A percentile compares a stretch with the other conserved stretches of the same genome.
These are phyloP conservation scores for Idaea dimidiata DNA, from an alignment of 2,888 invertebrate species.

Conservation along the genomic window DNA sequence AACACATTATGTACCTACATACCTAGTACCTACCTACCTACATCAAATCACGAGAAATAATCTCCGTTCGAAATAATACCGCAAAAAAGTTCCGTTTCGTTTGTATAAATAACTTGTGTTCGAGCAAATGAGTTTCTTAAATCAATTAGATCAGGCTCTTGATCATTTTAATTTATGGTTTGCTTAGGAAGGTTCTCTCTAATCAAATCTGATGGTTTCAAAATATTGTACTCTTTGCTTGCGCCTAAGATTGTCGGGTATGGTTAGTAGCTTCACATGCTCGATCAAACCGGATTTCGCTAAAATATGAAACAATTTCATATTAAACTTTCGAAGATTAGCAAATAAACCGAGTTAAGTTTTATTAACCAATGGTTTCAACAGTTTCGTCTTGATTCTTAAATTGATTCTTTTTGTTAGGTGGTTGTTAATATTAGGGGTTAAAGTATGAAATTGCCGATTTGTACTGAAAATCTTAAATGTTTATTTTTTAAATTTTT, in stretches of 20 bases:
- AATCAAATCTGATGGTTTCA: slow-evolving; percentile 14
- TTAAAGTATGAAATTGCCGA: too few relatives aligned
- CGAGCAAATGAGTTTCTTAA: not conserved
- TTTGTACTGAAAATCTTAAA: too few relatives aligned
- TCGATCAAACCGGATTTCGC: slow-evolving; percentile 30
- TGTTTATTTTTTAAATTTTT: too few relatives aligned
- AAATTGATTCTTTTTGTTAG: not conserved
- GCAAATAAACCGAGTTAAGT: not conserved
- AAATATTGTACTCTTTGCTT: slow-evolving; percentile 41
- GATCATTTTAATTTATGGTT: slow-evolving; percentile 4
- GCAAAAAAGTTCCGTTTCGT: not conserved
- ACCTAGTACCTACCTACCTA: slow-evolving; percentile 2
- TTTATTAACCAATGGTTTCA: not conserved
- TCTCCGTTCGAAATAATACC: slow-evolving; percentile 1
- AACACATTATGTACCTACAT: not conserved
- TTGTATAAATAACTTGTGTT: not conserved
- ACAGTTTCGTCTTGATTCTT: not conserved
- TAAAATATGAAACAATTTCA: slow-evolving; percentile 30
- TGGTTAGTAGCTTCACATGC: slow-evolving; percentile 43
- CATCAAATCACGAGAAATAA: not conserved
- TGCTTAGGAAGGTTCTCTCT: slow-evolving; percentile 4
- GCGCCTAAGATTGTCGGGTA: slow-evolving; percentile 35
- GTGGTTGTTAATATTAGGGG: not conserved
- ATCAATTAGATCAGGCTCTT: not conserved
- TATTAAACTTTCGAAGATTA: not conserved